Evolutionary conservation across 2,888 invertebrate genomes (phyloP).

Genomic region (Drosophila demipolita): DNA sequence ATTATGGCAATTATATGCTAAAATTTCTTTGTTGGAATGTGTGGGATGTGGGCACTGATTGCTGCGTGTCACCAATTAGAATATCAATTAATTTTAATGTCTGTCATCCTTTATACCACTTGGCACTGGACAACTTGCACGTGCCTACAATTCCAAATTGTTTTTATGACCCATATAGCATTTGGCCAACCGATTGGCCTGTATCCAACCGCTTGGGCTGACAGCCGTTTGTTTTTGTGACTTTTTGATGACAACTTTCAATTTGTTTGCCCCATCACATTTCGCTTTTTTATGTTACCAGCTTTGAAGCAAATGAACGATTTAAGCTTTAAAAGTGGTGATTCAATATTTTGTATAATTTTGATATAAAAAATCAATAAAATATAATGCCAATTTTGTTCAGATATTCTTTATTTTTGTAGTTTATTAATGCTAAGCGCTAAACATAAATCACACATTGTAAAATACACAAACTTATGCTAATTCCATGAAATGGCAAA

Average conservation of each 20-base stretch:
- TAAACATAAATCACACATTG: not conserved
- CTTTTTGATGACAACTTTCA: slow-evolving; percentile 11
- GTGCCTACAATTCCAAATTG: slow-evolving; percentile 19
- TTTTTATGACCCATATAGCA: slow-evolving; percentile 6
- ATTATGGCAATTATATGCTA: slow-evolving; percentile 57
- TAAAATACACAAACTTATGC: not conserved
- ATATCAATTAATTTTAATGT: slow-evolving; percentile 71
- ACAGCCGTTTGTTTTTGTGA: slow-evolving; percentile 8
- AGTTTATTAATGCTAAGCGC: not conserved
- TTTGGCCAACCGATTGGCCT: slow-evolving; percentile 25
- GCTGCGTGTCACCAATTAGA: slow-evolving; percentile 56
- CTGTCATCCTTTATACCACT: slow-evolving; percentile 56
- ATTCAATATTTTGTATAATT: not conserved
- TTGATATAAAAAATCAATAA: not conserved
- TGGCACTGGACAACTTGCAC: slow-evolving; percentile 39
- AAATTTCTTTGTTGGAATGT: slow-evolving; percentile 4
- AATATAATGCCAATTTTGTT: not conserved
- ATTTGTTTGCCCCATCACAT: not conserved
- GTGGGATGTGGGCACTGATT: slow-evolving; percentile 6
- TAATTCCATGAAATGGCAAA: not conserved
- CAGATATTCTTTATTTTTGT: not conserved
- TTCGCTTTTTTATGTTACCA: not conserved
- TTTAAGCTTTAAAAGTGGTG: not conserved
- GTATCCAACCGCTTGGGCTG: slow-evolving; percentile 2
- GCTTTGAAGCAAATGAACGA: not conserved